phyloP scores from a whole-genome alignment of 2,888 invertebrate species.

The Mimas tiliae region DNA sequence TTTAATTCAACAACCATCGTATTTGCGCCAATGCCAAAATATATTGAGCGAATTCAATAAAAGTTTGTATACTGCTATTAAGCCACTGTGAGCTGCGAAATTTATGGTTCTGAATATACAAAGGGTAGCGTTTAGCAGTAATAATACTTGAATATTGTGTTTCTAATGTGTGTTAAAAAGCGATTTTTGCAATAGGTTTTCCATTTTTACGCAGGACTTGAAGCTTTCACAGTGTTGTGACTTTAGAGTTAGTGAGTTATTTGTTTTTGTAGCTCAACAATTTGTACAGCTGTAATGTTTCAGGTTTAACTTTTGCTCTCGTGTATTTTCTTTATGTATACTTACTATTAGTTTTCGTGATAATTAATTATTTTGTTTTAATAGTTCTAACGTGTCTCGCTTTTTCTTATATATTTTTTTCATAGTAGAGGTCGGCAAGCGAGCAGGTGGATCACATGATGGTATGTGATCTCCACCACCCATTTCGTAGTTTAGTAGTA shows the following conservation, averaged over 20 bases:
- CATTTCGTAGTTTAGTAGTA: too few species aligned
- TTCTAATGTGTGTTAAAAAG: constrained; percentile 19
- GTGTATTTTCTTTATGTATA: neutral
- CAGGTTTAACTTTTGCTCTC: constrained; percentile 11
- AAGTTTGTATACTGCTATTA: constrained; percentile 46
- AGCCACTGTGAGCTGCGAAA: constrained; percentile 41
- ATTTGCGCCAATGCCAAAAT: constrained; percentile 74
- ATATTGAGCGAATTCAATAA: constrained; percentile 59
- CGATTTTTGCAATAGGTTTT: neutral
- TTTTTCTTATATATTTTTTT: too few species aligned
- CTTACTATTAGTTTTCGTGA: neutral
- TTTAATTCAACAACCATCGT: constrained; percentile 78
- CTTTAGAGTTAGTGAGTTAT: neutral
- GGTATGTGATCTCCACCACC: too few species aligned
- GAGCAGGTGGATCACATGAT: too few species aligned
- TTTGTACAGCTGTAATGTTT: neutral
- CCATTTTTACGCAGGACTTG: neutral
- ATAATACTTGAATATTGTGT: constrained; percentile 22
- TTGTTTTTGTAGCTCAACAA: constrained; percentile 15
- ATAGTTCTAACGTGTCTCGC: neutral
- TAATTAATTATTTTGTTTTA: neutral
- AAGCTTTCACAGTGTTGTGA: neutral
- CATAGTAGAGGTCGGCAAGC: too few species aligned
- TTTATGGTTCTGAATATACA: constrained; percentile 42
- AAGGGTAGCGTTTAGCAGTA: constrained; percentile 12